Percentiles rank a stretch among this genome's conserved stretches.
These are phyloP conservation scores for Lasioglossum villosulum DNA, from an alignment of 2,888 invertebrate genomes.

Conservation along the genomic window DNA sequence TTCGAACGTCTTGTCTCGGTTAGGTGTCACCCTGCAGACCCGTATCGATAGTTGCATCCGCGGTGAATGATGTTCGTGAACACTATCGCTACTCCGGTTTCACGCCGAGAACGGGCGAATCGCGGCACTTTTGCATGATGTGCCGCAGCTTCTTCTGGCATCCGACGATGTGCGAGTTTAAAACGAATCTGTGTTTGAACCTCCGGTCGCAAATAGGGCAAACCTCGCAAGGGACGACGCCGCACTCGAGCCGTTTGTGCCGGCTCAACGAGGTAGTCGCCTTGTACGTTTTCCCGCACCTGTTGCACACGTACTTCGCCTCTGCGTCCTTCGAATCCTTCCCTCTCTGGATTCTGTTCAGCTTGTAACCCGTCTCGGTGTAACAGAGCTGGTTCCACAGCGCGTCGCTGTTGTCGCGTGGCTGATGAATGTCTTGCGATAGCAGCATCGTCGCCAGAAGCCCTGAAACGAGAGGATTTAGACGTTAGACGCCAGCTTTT, in stretches of 20 bases:
- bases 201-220: slow-evolving; percentile 84
- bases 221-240: slow-evolving; percentile 81
- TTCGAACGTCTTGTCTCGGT: neutral
- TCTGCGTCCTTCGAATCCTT: slow-evolving; percentile 44
- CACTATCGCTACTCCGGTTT: slow-evolving; percentile 41
- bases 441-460: slow-evolving; percentile 75
- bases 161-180: slow-evolving; percentile 80
- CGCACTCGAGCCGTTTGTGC: slow-evolving; percentile 85
- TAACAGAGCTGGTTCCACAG: slow-evolving; percentile 55
- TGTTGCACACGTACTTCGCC: slow-evolving; percentile 78
- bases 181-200: slow-evolving; percentile 84
- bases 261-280: slow-evolving; percentile 83
- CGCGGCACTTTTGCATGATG: slow-evolving; percentile 69
- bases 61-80: neutral
- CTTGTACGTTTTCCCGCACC: slow-evolving; percentile 83
- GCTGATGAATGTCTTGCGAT: slow-evolving; percentile 64
- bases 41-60: neutral
- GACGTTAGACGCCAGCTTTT: slow-evolving; percentile 52
- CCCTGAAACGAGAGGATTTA: slow-evolving; percentile 74
- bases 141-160: slow-evolving; percentile 76
- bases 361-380: slow-evolving; percentile 33
- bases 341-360: slow-evolving; percentile 31
- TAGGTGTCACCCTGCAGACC: neutral
- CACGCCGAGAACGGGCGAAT: slow-evolving; percentile 35
- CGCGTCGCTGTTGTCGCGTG: slow-evolving; percentile 56